These are phyloP conservation scores for Caradrina kadenii DNA, from an alignment of 2,888 invertebrate genomes.

Conservation along the genomic window DNA sequence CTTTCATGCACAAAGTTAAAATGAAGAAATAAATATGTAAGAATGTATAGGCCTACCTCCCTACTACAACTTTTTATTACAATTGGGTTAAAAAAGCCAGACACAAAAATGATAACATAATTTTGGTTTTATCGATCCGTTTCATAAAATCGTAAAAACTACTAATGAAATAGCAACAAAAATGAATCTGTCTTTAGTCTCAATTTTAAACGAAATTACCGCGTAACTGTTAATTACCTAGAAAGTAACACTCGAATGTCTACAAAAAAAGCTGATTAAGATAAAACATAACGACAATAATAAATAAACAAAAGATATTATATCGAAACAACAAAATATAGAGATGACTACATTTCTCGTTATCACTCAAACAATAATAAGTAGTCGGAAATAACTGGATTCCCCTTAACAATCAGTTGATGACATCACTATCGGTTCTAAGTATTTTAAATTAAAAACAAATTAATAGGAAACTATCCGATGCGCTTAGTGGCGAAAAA, in stretches of 20 bases:
- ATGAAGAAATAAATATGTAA: no score
- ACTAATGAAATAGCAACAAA: no score
- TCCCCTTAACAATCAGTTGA: conserved; percentile 6
- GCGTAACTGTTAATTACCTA: background rate
- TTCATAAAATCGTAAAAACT: no score
- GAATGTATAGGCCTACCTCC: no score
- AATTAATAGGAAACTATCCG: background rate
- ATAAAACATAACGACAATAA: conserved; percentile 11
- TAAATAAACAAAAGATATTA: conserved; percentile 30
- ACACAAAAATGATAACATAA: no score
- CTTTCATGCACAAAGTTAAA: no score
- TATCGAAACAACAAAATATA: conserved; percentile 23
- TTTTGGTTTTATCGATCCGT: no score
- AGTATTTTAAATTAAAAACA: conserved; percentile 22
- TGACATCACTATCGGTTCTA: conserved; percentile 21
- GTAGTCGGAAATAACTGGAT: conserved; percentile 42
- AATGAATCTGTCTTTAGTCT: no score
- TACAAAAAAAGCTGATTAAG: conserved; percentile 1
- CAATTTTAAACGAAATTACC: no score
- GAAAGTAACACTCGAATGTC: background rate
- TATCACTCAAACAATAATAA: conserved; percentile 18
- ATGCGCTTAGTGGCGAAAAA: background rate
- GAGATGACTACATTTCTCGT: conserved; percentile 1
- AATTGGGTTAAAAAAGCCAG: no score
- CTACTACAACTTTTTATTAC: no score